phyloP scores from a whole-genome alignment of 1,140 invertebrate genomes.

The Bombus balteatus region DNA sequence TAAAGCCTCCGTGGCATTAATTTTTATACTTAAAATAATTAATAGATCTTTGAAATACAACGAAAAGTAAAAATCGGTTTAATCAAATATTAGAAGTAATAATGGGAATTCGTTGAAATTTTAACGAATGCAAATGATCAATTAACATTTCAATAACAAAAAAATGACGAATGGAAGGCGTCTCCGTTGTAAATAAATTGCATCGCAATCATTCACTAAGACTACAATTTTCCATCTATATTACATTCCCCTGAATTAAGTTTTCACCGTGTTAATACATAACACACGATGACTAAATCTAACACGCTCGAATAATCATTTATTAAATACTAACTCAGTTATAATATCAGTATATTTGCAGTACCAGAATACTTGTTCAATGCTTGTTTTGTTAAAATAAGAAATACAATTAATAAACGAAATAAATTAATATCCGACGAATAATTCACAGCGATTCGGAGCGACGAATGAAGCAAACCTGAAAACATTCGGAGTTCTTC shows the following conservation, averaged over 20 bases:
- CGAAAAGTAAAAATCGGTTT: neutral
- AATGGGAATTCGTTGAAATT: no score
- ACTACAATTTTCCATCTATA: neutral
- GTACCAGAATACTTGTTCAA: no score
- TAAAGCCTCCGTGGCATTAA: neutral
- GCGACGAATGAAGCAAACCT: neutral
- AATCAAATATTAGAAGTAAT: neutral
- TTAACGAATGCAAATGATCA: neutral
- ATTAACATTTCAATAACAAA: neutral
- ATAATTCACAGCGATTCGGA: neutral
- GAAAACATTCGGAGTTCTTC: conserved; percentile 15
- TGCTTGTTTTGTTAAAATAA: no score
- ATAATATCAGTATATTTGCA: neutral
- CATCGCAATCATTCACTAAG: no score
- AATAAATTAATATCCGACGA: neutral
- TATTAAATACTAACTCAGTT: neutral
- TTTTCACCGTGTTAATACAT: neutral
- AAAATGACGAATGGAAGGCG: neutral
- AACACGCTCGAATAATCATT: neutral
- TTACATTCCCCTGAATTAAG: neutral
- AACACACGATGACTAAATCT: neutral
- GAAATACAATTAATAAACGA: neutral
- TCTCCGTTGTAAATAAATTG: no score
- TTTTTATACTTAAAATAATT: neutral
- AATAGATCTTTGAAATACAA: neutral